These are phyloP conservation scores for Rhinatrema bivittatum DNA, from an alignment of 2,797 vertebrate species.

Conservation along the genomic window DNA sequence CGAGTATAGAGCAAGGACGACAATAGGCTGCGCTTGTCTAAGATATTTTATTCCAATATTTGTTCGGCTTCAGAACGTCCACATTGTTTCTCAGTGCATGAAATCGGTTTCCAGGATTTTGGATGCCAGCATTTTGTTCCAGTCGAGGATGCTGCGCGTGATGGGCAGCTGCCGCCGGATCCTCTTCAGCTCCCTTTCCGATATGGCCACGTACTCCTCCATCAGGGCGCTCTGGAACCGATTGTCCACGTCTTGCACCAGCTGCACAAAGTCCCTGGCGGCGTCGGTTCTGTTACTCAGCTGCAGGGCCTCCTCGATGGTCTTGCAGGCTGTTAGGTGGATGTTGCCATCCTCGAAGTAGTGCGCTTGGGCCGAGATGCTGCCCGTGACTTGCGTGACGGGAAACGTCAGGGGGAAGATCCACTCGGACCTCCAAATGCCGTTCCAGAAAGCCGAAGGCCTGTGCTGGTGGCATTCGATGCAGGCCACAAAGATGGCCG, in stretches of 20 bases:
- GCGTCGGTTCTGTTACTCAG: conserved; percentile 38
- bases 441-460: conserved; percentile 18
- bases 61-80: too few species aligned
- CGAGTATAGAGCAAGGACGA: too few species aligned
- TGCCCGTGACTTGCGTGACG: conserved; percentile 11
- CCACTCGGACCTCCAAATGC: conserved; percentile 41
- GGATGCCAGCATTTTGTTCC: conserved; percentile 31
- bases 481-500: conserved; percentile 18
- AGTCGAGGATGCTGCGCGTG: conserved; percentile 25
- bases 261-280: conserved; percentile 32
- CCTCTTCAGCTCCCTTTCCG: background rate
- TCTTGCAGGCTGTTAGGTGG: conserved; percentile 22
- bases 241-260: conserved; percentile 41
- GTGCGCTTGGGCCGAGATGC: conserved; percentile 25
- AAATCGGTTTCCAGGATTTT: background rate
- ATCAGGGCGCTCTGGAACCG: conserved; percentile 35
- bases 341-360: conserved; percentile 26
- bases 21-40: too few species aligned
- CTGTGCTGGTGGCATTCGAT: conserved; percentile 21
- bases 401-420: conserved; percentile 22
- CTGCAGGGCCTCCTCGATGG: conserved; percentile 21
- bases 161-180: conserved; percentile 35
- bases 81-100: too few species aligned
- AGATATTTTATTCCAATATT: too few species aligned
- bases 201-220: conserved; percentile 36